Conservation (phyloP, 2,797 vertebrate species). For the Sebastiscus tertius region DNA sequence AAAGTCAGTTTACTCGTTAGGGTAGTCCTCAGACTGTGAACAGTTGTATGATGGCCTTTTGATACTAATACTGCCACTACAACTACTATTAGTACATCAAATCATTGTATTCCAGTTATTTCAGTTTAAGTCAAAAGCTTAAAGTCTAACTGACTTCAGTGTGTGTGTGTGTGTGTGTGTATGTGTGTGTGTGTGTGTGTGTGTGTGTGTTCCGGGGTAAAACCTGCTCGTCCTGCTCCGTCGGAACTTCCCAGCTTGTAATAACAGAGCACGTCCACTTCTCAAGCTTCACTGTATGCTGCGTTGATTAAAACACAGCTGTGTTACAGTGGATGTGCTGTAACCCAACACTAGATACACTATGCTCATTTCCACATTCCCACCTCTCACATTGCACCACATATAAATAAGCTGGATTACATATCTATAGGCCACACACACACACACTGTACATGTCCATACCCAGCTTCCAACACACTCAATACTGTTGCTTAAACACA, state of each 20-base stretch:
- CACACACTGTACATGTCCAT: neutral
- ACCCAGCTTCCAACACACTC: neutral
- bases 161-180: slow-evolving; percentile 1
- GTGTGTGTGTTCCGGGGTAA: neutral
- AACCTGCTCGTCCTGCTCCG: slow-evolving; percentile 48
- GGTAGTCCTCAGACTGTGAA: too few species aligned
- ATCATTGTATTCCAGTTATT: neutral
- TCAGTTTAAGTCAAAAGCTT: neutral
- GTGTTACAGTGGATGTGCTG: slow-evolving; percentile 40
- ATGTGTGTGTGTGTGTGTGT: slow-evolving; percentile 3
- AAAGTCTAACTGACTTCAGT: neutral
- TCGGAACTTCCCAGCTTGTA: slow-evolving; percentile 27
- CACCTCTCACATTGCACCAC: slow-evolving; percentile 56
- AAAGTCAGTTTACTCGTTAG: too few species aligned
- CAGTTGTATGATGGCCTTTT: too few species aligned
- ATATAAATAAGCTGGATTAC: slow-evolving; percentile 43
- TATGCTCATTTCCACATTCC: slow-evolving; percentile 65
- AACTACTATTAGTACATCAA: neutral
- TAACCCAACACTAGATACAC: slow-evolving; percentile 62
- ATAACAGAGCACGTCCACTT: slow-evolving; percentile 43
- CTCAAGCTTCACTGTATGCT: slow-evolving; percentile 35
- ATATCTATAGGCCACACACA: slow-evolving; percentile 22
- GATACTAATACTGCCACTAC: neutral
- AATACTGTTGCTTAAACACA: neutral
- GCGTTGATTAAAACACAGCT: slow-evolving; percentile 70